These are phyloP conservation scores for Laothoe populi DNA, from an alignment of 2,888 invertebrate species.

Conservation along the genomic window DNA sequence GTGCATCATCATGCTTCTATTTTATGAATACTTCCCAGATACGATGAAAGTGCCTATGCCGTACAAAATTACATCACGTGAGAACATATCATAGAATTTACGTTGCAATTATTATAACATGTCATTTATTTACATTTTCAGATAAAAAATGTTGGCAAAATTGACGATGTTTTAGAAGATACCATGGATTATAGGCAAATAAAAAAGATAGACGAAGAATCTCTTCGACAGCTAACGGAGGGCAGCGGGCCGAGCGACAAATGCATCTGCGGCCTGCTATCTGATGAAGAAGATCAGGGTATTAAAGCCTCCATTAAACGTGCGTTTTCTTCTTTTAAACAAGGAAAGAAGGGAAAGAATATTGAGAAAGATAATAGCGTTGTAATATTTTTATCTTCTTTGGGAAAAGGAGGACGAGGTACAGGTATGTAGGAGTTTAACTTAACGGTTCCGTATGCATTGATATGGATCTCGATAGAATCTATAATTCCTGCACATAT, in stretches of 20 bases:
- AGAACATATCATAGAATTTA: too few relatives aligned
- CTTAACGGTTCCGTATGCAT: not conserved
- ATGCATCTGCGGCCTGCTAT: slow-evolving; percentile 55
- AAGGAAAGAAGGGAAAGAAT: slow-evolving; percentile 28
- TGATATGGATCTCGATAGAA: not conserved
- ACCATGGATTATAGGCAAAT: slow-evolving; percentile 47
- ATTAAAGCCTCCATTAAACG: slow-evolving; percentile 55
- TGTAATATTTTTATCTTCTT: slow-evolving; percentile 45
- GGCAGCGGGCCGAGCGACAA: slow-evolving; percentile 55
- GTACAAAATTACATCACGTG: too few relatives aligned
- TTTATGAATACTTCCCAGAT: too few relatives aligned
- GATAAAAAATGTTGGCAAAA: not conserved
- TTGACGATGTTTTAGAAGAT: not conserved
- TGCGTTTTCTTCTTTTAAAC: slow-evolving; percentile 41
- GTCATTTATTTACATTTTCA: not conserved
- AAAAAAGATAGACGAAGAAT: slow-evolving; percentile 57
- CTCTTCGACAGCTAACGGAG: slow-evolving; percentile 49
- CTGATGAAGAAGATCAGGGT: slow-evolving; percentile 42
- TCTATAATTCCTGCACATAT: not conserved
- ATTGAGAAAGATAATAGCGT: slow-evolving; percentile 13
- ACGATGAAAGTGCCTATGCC: too few relatives aligned
- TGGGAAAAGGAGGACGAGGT: slow-evolving; percentile 45
- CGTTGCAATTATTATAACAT: too few relatives aligned
- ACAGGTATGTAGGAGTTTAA: not conserved
- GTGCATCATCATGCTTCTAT: too few relatives aligned